These are phyloP conservation scores for Phasianus colchicus DNA, from an alignment of 2,113 vertebrate genomes.

Conservation along the genomic window DNA sequence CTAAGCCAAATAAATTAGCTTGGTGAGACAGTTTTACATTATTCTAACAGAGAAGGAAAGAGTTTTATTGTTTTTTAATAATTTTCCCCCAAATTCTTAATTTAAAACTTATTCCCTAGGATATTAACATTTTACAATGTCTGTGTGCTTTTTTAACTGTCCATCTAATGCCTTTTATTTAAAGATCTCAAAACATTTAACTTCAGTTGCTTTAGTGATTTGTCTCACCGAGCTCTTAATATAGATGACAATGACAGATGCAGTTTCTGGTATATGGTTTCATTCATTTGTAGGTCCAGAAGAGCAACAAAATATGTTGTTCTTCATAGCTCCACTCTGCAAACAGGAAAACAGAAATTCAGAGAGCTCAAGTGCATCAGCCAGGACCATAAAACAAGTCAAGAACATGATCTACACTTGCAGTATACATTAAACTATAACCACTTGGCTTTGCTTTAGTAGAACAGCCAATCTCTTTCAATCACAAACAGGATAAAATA, in stretches of 20 bases:
- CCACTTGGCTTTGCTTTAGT: neutral
- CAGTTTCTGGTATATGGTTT: neutral
- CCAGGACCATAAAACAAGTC: neutral
- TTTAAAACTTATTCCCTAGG: neutral
- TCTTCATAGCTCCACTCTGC: neutral
- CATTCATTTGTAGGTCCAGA: neutral
- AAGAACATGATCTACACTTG: neutral
- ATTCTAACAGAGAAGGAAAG: neutral
- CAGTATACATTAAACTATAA: neutral
- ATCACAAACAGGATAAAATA: neutral
- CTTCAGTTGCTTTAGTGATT: slow-evolving; percentile 18
- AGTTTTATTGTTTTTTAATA: neutral
- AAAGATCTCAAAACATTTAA: neutral
- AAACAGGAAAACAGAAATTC: slow-evolving; percentile 5
- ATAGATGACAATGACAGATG: neutral
- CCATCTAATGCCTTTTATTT: neutral
- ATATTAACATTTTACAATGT: neutral
- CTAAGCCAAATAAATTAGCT: neutral
- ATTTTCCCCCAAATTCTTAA: neutral
- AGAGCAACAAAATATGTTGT: neutral
- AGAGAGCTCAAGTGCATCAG: neutral
- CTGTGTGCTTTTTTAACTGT: slow-evolving; percentile 1
- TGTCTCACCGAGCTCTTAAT: slow-evolving; percentile 5
- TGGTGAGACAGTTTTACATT: neutral
- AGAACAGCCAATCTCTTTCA: neutral